Evolutionary conservation across 2,888 invertebrate genomes (phyloP), one percentile per base, ranked within the genome.

Genomic region (Thelaira solivaga): DNA sequence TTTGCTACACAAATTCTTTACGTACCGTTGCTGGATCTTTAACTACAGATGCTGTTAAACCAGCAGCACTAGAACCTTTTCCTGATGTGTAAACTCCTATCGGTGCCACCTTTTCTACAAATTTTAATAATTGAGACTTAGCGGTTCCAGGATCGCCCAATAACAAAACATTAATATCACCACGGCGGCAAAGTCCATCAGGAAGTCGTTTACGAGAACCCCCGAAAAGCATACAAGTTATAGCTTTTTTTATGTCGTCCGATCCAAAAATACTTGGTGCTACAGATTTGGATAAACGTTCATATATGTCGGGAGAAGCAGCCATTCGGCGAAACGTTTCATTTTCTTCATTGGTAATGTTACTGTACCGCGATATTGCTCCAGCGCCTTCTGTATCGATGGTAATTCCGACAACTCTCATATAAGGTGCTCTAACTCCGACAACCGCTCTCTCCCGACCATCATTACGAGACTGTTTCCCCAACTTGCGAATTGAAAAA

Each of bases 21-120:
- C 93, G 92, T 89, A 98, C 97, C 73, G 97, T 94, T 10, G 92
- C 91, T 1, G 98, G 98, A 90, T 99, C 99, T 82, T 98, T 91
- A 80, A 94, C 95, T 26, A 99, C 98, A 0, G 98, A 98, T 0
- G 99, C 99, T 20, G 99, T 99, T 36, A 99, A 92, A 89, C 99
- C 99, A 76, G 99, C 99, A 1, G 99, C 99, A 84, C 98, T 98
- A 81, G 98, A 98, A 2, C 99, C 99, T 90, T 99, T 99, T n/a
- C 99, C 99, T 0, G 98, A 99, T 0, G 99, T 99, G 87, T 99
- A 99, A 3, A 98, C 96, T 0, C 95, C 97, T 83, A 98, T 95
- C 0, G 98, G 98, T 0, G 98, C 92, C 18, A 97, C 97, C 84
- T 94, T 94, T 89, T 99, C 98, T 0, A 98, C 98, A 87, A 99